These are phyloP conservation scores for Campylomormyrus numenius DNA, from an alignment of 2,113 vertebrate species.

Conservation along the genomic window DNA sequence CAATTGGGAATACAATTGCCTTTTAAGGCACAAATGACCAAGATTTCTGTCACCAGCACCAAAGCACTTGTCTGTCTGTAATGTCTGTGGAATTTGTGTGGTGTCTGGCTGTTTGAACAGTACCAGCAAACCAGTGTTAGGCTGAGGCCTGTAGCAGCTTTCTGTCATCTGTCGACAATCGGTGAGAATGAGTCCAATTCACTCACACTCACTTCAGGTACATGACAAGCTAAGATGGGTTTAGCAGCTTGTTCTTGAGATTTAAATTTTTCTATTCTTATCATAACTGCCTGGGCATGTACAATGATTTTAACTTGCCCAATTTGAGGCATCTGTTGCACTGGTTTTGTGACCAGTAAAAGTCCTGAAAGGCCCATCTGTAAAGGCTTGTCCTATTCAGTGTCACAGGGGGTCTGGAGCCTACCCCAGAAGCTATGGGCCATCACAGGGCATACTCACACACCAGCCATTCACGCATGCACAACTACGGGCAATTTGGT, in stretches of 20 bases:
- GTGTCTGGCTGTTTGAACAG: background rate
- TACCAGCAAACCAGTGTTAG: background rate
- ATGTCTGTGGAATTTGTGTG: background rate
- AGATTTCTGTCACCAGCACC: background rate
- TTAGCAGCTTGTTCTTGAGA: background rate
- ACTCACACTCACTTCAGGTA: background rate
- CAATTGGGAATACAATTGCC: background rate
- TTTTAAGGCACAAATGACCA: background rate
- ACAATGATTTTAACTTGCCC: background rate
- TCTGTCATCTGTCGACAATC: background rate
- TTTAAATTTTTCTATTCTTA: background rate
- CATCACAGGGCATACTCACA: background rate
- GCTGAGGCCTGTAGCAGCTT: background rate
- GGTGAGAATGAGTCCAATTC: background rate
- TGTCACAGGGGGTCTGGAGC: background rate
- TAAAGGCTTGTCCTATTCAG: no score
- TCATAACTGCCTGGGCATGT: background rate
- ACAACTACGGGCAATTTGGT: background rate
- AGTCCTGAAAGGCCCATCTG: background rate
- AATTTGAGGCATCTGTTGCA: background rate
- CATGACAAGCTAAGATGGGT: background rate
- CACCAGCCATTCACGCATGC: background rate
- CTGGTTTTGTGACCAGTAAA: background rate
- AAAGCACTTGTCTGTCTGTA: background rate
- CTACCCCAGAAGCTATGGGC: background rate